A percentile compares a stretch with the other conserved stretches of the same genome.
Conservation (phyloP, 2,797 vertebrate species). For the Holocentrus rufus region DNA sequence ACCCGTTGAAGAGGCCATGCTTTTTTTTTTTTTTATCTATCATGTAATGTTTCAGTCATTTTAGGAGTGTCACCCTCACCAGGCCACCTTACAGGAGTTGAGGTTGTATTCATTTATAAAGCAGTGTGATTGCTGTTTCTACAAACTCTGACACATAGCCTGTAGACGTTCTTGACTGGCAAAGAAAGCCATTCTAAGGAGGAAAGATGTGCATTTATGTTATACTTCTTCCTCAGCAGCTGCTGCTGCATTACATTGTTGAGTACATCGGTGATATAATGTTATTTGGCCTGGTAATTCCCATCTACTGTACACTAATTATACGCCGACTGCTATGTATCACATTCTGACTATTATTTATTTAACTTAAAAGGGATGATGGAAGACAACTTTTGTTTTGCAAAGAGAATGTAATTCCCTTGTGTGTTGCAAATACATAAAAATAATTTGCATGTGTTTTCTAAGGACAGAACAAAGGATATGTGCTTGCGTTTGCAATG, state of each 20-base stretch:
- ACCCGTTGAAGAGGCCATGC: too few species aligned
- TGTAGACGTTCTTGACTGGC: not conserved
- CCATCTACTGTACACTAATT: not conserved
- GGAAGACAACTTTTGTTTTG: constrained; percentile 24
- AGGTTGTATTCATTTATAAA: not conserved
- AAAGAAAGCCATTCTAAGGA: constrained; percentile 2
- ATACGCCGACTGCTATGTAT: not conserved
- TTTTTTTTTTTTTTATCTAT: too few species aligned
- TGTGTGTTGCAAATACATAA: constrained; percentile 17
- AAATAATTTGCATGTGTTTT: constrained; percentile 47
- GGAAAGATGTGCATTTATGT: not conserved
- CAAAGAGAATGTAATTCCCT: constrained; percentile 33
- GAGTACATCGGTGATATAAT: not conserved
- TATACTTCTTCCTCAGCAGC: too few species aligned
- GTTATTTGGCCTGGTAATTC: constrained; percentile 13
- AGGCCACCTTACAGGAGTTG: not conserved
- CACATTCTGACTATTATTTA: constrained; percentile 10
- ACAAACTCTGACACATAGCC: constrained; percentile 4
- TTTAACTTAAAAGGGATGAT: constrained; percentile 16
- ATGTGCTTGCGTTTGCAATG: constrained; percentile 33
- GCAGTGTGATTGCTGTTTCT: not conserved
- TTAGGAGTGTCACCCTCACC: not conserved
- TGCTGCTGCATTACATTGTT: not conserved
- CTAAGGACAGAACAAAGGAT: constrained; percentile 50
- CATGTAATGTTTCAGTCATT: too few species aligned